phyloP scores from a whole-genome alignment of 2,888 invertebrate genomes.

The Podabrus alpinus region DNA sequence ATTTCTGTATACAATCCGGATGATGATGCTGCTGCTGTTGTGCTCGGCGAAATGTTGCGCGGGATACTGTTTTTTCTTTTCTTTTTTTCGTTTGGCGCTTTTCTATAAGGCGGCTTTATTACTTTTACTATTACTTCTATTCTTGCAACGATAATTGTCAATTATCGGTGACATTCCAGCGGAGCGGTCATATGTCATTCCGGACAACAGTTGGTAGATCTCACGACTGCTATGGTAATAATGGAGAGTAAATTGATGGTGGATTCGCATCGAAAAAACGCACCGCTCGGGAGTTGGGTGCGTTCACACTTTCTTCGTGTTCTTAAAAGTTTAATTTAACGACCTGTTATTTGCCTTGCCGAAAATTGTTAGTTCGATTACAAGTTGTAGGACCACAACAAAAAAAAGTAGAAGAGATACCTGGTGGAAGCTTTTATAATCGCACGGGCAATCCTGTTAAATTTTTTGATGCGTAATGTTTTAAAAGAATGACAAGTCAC shows the following conservation, averaged over 20 bases:
- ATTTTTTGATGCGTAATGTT: constrained; percentile 3
- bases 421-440: not conserved
- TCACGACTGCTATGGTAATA: not conserved
- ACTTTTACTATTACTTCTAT: constrained; percentile 9
- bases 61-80: no score
- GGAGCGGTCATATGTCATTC: constrained; percentile 22
- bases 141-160: constrained; percentile 21
- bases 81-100: no score
- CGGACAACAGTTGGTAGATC: constrained; percentile 22
- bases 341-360: not conserved
- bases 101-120: no score
- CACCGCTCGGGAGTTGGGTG: not conserved
- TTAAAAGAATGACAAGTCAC: not conserved
- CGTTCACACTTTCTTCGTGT: not conserved
- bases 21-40: no score
- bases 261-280: not conserved
- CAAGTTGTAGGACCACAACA: not conserved
- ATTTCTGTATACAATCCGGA: not conserved
- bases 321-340: not conserved
- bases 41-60: no score
- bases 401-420: not conserved
- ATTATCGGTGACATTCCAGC: constrained; percentile 27
- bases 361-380: not conserved
- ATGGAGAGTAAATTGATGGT: not conserved
- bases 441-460: not conserved